Evolutionary conservation across 2,888 invertebrate genomes (phyloP).

Genomic region (Aethes cnicana): DNA sequence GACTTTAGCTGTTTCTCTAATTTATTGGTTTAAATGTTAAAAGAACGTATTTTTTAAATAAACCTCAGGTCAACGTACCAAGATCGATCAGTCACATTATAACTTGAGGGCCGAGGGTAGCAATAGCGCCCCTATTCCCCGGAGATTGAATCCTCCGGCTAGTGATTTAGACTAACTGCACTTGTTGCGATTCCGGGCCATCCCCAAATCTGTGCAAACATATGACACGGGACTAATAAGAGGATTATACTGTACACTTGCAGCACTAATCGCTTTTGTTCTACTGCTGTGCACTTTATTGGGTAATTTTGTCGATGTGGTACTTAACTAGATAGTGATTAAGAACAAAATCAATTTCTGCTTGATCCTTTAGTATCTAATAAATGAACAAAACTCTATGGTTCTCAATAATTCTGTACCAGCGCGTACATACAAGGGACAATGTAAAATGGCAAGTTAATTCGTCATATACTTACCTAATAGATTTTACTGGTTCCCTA

Average conservation of each 20-base stretch:
- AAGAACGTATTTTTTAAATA: too few relatives aligned
- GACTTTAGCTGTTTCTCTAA: slow-evolving; percentile 4
- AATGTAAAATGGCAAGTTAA: too few relatives aligned
- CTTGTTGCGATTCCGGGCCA: slow-evolving; percentile 61
- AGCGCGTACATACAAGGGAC: too few relatives aligned
- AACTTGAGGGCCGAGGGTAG: slow-evolving; percentile 46
- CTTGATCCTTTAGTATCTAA: too few relatives aligned
- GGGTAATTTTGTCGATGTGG: background rate
- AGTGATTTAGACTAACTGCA: slow-evolving; percentile 77
- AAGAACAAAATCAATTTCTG: too few relatives aligned
- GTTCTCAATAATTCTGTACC: too few relatives aligned
- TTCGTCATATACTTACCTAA: too few relatives aligned
- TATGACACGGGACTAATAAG: slow-evolving; percentile 66
- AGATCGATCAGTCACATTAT: slow-evolving; percentile 43
- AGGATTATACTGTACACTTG: slow-evolving; percentile 59
- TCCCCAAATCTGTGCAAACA: slow-evolving; percentile 51
- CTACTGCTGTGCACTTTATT: slow-evolving; percentile 11
- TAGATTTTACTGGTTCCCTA: too few relatives aligned
- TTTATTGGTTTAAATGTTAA: too few relatives aligned
- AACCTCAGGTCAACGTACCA: slow-evolving; percentile 47
- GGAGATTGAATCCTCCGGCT: slow-evolving; percentile 59
- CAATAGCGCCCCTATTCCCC: slow-evolving; percentile 53
- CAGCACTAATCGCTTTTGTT: slow-evolving; percentile 39
- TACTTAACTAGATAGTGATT: too few relatives aligned
- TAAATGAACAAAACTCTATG: too few relatives aligned